Conservation (phyloP, 2,797 vertebrate genomes). For the Oryzias sinensis region DNA sequence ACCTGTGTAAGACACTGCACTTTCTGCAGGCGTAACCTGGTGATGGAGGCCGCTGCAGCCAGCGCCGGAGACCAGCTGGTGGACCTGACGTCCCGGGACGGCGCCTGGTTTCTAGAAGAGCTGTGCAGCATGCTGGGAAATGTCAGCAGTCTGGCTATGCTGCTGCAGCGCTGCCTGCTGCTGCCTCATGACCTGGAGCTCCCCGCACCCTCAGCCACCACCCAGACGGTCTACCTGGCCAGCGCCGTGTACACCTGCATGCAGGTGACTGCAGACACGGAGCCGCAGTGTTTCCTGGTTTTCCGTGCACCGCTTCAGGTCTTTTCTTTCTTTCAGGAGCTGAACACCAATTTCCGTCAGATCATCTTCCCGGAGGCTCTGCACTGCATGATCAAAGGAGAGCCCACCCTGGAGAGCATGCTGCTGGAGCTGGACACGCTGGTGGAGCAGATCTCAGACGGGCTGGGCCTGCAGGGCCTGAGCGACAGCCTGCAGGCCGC, state of each 20-base stretch:
- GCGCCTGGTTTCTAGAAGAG: constrained; percentile 97
- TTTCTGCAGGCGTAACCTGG: constrained; percentile 85
- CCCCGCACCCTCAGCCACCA: constrained; percentile 85
- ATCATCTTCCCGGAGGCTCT: constrained; percentile 98
- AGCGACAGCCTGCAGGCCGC: constrained; percentile 86
- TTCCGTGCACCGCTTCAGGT: too few species aligned
- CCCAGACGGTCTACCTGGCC: constrained; percentile 89
- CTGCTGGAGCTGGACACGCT: constrained; percentile 89
- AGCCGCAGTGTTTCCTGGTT: too few species aligned
- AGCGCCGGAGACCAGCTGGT: constrained; percentile 94
- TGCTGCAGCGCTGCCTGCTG: constrained; percentile 91
- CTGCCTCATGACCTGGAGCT: constrained; percentile 91
- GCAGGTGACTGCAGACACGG: constrained; percentile 76
- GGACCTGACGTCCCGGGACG: constrained; percentile 92
- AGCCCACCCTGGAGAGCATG: constrained; percentile 93
- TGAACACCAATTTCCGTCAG: constrained; percentile 98
- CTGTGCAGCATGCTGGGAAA: constrained; percentile 97
- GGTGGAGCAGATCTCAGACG: constrained; percentile 93
- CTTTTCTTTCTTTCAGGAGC: constrained; percentile 75
- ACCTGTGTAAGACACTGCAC: too few species aligned
- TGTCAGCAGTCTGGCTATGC: constrained; percentile 86
- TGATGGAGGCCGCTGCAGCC: constrained; percentile 95
- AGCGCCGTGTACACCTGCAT: constrained; percentile 94
- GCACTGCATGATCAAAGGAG: constrained; percentile 93
- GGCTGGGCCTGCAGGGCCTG: constrained; percentile 86